A percentile compares a stretch with the other conserved stretches of the same genome.
phyloP scores from a whole-genome alignment of 2,797 vertebrate genomes.

The Mycteria americana region DNA sequence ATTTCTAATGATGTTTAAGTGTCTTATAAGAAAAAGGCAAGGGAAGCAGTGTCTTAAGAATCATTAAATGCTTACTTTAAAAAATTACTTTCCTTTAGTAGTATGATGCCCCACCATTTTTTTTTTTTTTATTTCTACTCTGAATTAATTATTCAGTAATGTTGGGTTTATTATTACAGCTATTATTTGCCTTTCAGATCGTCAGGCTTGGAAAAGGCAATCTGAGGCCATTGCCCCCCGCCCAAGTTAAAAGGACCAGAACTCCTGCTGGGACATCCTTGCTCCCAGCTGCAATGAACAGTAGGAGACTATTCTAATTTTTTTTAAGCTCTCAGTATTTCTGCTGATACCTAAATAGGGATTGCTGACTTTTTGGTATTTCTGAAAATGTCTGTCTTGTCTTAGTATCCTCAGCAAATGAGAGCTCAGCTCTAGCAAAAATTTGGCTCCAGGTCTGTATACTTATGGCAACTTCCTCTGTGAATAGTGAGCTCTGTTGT shows the following conservation, averaged over 20 bases:
- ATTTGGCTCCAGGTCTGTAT: neutral
- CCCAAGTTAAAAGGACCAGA: neutral
- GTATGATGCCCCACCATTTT: neutral
- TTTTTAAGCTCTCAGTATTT: neutral
- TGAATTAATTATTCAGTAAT: neutral
- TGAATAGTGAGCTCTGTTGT: constrained; percentile 2
- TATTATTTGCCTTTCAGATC: neutral
- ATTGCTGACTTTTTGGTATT: constrained; percentile 15
- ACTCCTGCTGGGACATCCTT: neutral
- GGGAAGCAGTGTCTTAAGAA: neutral
- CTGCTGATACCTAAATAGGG: neutral
- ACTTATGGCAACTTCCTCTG: constrained; percentile 18
- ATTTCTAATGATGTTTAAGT: neutral
- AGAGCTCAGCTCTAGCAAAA: neutral
- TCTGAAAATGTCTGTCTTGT: constrained; percentile 3
- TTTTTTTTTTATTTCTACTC: neutral
- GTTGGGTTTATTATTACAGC: neutral
- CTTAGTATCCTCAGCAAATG: neutral
- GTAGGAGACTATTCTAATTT: neutral
- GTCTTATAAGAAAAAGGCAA: neutral
- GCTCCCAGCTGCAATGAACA: neutral
- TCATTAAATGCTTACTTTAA: neutral
- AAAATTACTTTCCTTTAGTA: fast-evolving
- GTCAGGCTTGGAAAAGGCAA: neutral
- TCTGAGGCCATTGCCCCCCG: neutral